Evolutionary conservation across 2,797 vertebrate species (phyloP).

Genomic region (Takifugu ocellatus): DNA sequence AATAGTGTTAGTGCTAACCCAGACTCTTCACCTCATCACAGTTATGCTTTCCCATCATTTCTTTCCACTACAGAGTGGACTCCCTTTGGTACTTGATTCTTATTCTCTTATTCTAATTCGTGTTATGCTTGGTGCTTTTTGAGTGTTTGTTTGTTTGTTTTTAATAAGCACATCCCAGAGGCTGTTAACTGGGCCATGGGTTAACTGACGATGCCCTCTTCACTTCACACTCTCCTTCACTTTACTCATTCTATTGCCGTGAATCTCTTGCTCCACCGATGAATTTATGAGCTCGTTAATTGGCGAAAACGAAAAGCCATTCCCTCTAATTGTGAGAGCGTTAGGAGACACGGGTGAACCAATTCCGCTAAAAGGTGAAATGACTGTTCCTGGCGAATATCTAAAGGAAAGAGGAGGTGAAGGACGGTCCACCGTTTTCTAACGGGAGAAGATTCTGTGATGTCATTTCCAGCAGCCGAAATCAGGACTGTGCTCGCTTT

Average conservation of each 20-base stretch:
- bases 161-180: conserved; percentile 18
- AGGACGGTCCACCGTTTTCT: conserved; percentile 8
- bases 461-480: conserved; percentile 35
- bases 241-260: conserved; percentile 7
- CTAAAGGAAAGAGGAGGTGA: conserved; percentile 12
- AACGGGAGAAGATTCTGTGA: conserved; percentile 28
- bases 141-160: conserved; percentile 4
- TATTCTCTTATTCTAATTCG: too few relatives aligned
- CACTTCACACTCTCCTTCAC: not conserved
- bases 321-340: conserved; percentile 49
- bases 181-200: conserved; percentile 4
- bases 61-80: too few relatives aligned
- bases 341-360: conserved; percentile 44
- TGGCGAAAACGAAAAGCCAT: conserved; percentile 64
- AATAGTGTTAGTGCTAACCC: too few relatives aligned
- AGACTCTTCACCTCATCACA: too few relatives aligned
- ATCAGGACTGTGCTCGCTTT: conserved; percentile 35
- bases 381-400: conserved; percentile 15
- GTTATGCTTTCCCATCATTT: too few relatives aligned
- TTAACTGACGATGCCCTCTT: conserved; percentile 9
- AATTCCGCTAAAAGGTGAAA: conserved; percentile 28
- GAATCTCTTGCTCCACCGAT: conserved; percentile 8
- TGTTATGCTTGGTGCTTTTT: too few relatives aligned
- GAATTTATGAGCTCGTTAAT: conserved; percentile 55
- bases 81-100: too few relatives aligned